Conservation (phyloP, 2,888 invertebrate species). For the Zeuzera pyrina region DNA sequence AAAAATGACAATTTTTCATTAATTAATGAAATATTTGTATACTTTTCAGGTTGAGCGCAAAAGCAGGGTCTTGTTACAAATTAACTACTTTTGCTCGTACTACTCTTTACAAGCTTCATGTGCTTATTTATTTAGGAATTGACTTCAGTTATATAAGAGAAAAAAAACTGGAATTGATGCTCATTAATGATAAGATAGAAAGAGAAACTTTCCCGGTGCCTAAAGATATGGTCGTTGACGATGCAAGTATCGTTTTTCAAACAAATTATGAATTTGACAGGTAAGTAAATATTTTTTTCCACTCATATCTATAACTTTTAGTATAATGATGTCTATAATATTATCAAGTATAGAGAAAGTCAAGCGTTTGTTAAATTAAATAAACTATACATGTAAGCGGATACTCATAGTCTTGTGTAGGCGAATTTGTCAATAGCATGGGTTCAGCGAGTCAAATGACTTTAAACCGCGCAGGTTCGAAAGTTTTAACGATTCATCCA, state of each 20-base stretch:
- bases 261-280: slow-evolving; percentile 45
- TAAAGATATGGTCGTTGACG: slow-evolving; percentile 36
- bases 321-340: too few relatives aligned
- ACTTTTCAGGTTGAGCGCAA: slow-evolving; percentile 37
- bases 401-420: too few relatives aligned
- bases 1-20: neutral
- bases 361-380: too few relatives aligned
- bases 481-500: too few relatives aligned
- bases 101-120: slow-evolving; percentile 43
- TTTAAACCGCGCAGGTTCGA: too few relatives aligned
- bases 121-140: slow-evolving; percentile 59
- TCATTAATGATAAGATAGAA: slow-evolving; percentile 42
- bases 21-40: slow-evolving; percentile 13
- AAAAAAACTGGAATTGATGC: slow-evolving; percentile 43
- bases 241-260: slow-evolving; percentile 50
- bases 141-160: slow-evolving; percentile 46
- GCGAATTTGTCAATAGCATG: too few relatives aligned
- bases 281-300: slow-evolving; percentile 34
- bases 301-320: too few relatives aligned
- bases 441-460: too few relatives aligned
- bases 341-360: too few relatives aligned
- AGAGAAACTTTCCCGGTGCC: slow-evolving; percentile 50
- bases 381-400: too few relatives aligned
- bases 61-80: slow-evolving; percentile 46
- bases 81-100: slow-evolving; percentile 35